phyloP scores from a whole-genome alignment of 2,888 invertebrate genomes.

The Julus scanicus region DNA sequence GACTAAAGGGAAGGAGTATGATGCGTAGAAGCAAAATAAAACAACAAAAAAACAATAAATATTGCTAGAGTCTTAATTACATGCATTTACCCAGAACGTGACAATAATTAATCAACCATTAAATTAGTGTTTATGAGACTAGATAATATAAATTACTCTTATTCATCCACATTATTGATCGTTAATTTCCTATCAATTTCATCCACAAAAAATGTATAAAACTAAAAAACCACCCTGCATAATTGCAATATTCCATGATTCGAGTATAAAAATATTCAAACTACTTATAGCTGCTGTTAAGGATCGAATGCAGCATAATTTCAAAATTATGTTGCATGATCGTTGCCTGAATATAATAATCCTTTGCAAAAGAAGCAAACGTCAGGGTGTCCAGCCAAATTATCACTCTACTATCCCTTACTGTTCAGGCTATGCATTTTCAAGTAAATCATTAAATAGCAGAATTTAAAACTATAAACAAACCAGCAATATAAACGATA shows the following conservation, averaged over 20 bases:
- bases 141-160: constrained; percentile 29
- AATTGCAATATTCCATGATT: not conserved
- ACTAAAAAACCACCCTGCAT: not conserved
- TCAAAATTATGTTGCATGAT: constrained; percentile 6
- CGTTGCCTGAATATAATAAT: not conserved
- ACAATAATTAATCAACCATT: constrained; percentile 22
- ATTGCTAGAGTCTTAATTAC: constrained; percentile 37
- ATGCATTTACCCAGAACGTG: not conserved
- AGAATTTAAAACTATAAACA: not conserved
- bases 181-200: constrained; percentile 2
- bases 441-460: not conserved
- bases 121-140: constrained; percentile 38
- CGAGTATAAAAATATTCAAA: constrained; percentile 14
- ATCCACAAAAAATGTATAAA: constrained; percentile 37
- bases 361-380: not conserved
- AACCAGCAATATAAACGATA: not conserved
- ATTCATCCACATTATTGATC: not conserved
- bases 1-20: not conserved
- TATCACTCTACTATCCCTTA: not conserved
- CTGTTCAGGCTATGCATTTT: not conserved
- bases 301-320: constrained; percentile 13
- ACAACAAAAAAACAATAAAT: not conserved
- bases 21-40: not conserved
- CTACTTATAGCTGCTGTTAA: not conserved
- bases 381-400: not conserved